Conservation (phyloP, 2,797 vertebrate genomes). For the Oreonectes daqikongensis region DNA sequence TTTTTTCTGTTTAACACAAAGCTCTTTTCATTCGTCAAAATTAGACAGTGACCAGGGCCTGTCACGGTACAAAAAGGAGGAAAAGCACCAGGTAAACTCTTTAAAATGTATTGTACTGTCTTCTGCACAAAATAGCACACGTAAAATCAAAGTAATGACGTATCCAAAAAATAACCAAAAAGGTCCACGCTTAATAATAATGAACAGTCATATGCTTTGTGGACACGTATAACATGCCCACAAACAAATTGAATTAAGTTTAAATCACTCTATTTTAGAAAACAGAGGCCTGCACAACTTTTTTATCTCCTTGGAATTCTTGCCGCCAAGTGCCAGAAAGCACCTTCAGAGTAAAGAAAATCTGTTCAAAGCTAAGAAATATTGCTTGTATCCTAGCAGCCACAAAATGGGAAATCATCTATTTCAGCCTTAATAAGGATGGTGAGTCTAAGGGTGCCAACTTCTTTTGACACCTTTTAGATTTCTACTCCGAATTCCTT, state of each 20-base stretch:
- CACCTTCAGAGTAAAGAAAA: background rate
- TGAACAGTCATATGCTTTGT: background rate
- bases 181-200: background rate
- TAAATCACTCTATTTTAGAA: background rate
- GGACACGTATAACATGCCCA: background rate
- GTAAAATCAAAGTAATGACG: background rate
- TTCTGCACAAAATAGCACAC: background rate
- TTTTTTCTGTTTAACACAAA: too few species aligned
- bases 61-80: too few species aligned
- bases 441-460: background rate
- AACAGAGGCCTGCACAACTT: background rate
- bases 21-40: too few species aligned
- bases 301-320: background rate
- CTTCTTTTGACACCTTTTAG: conserved; percentile 16
- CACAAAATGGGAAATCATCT: conserved; percentile 20
- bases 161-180: background rate
- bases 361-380: conserved; percentile 19
- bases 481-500: conserved; percentile 8
- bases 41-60: too few species aligned
- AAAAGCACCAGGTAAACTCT: too few species aligned
- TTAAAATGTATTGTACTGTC: background rate
- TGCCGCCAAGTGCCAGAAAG: background rate
- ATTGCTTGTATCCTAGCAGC: conserved; percentile 18
- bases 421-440: conserved; percentile 11
- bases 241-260: background rate